phyloP scores from a whole-genome alignment of 2,113 vertebrate genomes.

The Raja brachyura region DNA sequence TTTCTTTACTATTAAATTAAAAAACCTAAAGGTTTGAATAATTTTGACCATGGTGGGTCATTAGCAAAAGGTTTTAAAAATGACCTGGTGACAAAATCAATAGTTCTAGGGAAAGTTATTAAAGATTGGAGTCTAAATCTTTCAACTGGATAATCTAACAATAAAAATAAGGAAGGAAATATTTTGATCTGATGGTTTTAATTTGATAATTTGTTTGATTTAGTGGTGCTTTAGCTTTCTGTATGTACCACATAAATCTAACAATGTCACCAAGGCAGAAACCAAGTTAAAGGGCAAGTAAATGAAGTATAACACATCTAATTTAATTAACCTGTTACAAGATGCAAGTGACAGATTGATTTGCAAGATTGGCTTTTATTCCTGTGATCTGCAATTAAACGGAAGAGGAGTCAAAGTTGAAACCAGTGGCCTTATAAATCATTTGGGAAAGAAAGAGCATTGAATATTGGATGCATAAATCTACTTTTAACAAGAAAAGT shows the following conservation, averaged over 20 bases:
- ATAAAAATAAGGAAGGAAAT: background rate
- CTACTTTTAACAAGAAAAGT: background rate
- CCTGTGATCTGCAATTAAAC: background rate
- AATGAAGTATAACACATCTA: background rate
- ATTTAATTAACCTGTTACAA: background rate
- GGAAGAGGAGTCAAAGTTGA: background rate
- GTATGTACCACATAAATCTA: background rate
- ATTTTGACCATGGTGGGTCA: background rate
- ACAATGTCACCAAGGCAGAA: background rate
- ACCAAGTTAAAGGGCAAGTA: background rate
- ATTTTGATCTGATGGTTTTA: background rate
- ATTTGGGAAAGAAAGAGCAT: background rate
- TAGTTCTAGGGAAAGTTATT: background rate
- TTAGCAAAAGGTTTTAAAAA: background rate
- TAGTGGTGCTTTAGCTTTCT: background rate
- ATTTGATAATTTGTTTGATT: constrained; percentile 4
- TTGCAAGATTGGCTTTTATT: constrained; percentile 5
- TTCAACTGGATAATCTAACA: background rate
- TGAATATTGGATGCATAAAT: background rate
- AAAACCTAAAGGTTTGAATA: background rate
- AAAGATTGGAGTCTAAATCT: background rate
- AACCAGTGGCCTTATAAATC: background rate
- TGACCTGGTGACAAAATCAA: background rate
- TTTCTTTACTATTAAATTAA: background rate
- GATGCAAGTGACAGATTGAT: background rate